Evolutionary conservation across 2,797 vertebrate genomes (phyloP), one percentile per base, ranked within the genome.

Genomic region (Naso thynnoides): DNA sequence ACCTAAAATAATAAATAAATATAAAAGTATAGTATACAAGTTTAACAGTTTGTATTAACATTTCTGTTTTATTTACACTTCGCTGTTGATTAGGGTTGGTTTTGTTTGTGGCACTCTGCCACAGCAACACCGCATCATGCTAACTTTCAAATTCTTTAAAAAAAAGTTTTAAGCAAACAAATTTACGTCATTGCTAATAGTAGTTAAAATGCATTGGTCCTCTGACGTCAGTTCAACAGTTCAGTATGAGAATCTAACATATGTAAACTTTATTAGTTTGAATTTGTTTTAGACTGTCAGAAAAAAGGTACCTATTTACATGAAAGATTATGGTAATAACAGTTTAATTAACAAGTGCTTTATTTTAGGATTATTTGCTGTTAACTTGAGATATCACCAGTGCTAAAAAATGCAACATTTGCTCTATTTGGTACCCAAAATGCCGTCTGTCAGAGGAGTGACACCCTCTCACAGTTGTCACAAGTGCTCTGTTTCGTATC

Each of bases 381-480:
- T 52, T 58, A 62, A 66, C 48, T 49, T 69, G 1, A 83, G 70
- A 64, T 48, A 63, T 62, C 24, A 44, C 26, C 24, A 18, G 16
- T 41, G 54, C 61, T 33, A 8, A 27, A 44, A 41, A 68, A 62
- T 71, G 44, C 16, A n/a, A 56, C 41, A 65, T 59, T 69, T 73
- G 67, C 66, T 84, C 63, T 79, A 55, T 87, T 87, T 80, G 70
- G 55, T 86, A 70, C 83, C 86, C 82, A 83, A 81, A 85, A 85
- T 87, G 80, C 85, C 15, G 73, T 81, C 79, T 92, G 86, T 92
- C 88, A 88, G 63, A 73, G 79, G 57, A 85, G 82, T 86, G 86
- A 90, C 83, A 75, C 89, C 85, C 86, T 91, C 90, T 92, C 88
- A 93, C 93, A 93, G 82, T 90, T 93, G 92, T 94, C 92, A 93